Evolutionary conservation across 2,797 vertebrate species (phyloP), one percentile per base, ranked within the genome.

Genomic region (Zenarchopterus dispar): DNA sequence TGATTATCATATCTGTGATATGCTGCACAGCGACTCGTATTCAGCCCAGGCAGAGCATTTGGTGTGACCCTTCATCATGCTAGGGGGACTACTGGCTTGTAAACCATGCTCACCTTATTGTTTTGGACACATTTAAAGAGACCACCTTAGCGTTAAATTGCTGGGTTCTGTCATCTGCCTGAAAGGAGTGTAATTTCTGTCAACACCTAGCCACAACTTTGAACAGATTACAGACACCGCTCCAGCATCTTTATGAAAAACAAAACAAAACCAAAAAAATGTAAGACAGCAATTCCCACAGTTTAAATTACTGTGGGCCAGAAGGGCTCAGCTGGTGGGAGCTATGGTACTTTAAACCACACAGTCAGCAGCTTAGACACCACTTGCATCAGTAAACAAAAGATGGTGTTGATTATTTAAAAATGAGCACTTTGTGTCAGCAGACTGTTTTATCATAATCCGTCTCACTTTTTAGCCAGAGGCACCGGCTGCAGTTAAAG

Each of bases 301-400:
- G 4, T 58, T 5, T 5, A 10, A 10, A 56, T 62, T 28, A 56
- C 42, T 13, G 52, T 56, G 43, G 58, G 24, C 10, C 31, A 51
- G 54, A 55, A 39, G n/a, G 6, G 39, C 18, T 18, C 56, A 24
- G 19, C 23, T 47, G 33, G n/a, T 36, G 46, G 46, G 19, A 26
- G 49, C 42, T 18, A 39, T 16, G 13, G 17, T 19, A 42, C 16
- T 31, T 33, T 7, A 59, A 63, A 63, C 22, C 42, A 47, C 41
- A 19, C n/a, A 36, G 24, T 58, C 42, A 67, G 65, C 68, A 66
- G 48, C 58, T 63, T 26, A 50, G 36, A 60, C 42, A 43, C 21
- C 23, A 23, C 42, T 18, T 50, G 6, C 48, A 33, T 65, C 31
- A 42, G n/a, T 48, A 55, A 78, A 65, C 41, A 72, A 55, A 53